Conservation (phyloP, 2,797 vertebrate species). For the Diplodus sargus region DNA sequence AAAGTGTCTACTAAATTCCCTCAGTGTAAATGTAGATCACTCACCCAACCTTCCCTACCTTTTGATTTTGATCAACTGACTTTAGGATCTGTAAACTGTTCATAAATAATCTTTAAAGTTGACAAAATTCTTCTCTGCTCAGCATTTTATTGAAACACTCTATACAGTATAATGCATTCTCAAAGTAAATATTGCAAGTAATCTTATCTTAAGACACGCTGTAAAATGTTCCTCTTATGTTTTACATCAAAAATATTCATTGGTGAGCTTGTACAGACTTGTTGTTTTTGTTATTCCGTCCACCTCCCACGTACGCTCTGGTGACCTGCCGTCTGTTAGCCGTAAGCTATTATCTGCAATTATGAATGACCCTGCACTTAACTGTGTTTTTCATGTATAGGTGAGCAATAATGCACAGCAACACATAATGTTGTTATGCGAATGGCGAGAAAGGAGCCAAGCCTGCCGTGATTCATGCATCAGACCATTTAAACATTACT, state of each 20-base stretch:
- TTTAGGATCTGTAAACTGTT: neutral
- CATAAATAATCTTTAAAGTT: too few species aligned
- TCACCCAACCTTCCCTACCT: too few species aligned
- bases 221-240: neutral
- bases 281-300: neutral
- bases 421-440: slow-evolving; percentile 10
- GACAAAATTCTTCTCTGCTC: neutral
- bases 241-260: neutral
- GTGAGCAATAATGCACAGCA: neutral
- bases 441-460: slow-evolving; percentile 1
- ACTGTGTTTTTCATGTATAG: slow-evolving; percentile 17
- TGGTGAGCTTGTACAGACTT: neutral
- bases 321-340: neutral
- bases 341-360: slow-evolving; percentile 1
- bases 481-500: neutral
- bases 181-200: neutral
- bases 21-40: too few species aligned
- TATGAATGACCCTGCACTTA: slow-evolving; percentile 10
- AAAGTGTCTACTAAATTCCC: too few species aligned
- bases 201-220: neutral
- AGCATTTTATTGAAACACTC: neutral
- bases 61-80: neutral
- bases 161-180: neutral
- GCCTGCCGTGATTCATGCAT: neutral
- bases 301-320: neutral